Evolutionary conservation across 2,113 vertebrate genomes (phyloP), one percentile per base, ranked within the genome.

Genomic region (Ameiurus melas): DNA sequence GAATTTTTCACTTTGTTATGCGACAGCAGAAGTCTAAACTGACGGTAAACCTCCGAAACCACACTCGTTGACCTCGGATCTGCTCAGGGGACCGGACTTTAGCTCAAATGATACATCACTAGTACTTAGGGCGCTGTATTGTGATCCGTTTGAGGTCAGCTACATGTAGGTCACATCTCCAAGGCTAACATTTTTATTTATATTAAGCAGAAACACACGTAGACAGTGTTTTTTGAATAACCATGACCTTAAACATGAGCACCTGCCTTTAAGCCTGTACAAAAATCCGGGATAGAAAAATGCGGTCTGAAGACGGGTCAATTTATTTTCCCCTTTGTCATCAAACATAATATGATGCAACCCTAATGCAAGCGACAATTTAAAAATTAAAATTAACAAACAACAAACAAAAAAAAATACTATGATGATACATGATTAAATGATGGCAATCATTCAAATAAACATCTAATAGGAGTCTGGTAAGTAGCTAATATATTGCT

Each of bases 1-100:
- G 57, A 62, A 43, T 43, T 83, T 62, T 83, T 62, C 33, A 68
- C 83, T 30, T 84, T 68, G 62, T 68, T n/a, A n/a, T 30, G 27
- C 39, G 51, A 20, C 22, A 51, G 14, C 43, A 19, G 53, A 20
- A 47, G 68, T 84, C 20, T 19, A n/a, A 30, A 51, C 30, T 10
- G 8, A 84, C 9, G 58, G 10, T 43, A 64, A 25, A 27, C 36
- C 39, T 19, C 58, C 3, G 25, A 47, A 66, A 22, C 4, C 53
- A 10, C 47, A n/a, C 4, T n/a, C 25, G 14, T 14, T n/a, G 19
- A 78, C 33, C 36, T 75, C 19, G 25, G 71, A 55, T 81, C 55
- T 33, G 78, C 51, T 30, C 51, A 14, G 6, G 22, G 13, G 77
- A 39, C 4, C 17, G 39, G 43, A n/a, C 47, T 81, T 58, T n/a